Conservation (phyloP, 2,888 invertebrate genomes). For the Exocentrus adspersus region DNA sequence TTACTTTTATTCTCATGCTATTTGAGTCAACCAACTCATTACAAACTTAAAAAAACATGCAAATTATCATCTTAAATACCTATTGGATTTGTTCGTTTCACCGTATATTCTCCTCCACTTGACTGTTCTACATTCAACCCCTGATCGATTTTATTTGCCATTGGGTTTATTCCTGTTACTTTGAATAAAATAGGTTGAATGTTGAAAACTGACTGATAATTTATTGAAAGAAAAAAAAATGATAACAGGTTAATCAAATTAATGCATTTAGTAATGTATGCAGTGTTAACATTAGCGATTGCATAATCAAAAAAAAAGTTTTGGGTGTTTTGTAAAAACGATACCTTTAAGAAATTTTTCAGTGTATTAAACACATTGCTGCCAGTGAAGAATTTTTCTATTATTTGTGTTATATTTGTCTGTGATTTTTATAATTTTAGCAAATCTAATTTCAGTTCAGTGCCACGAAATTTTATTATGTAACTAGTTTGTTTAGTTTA, state of each 20-base stretch:
- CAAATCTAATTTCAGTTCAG: slow-evolving; percentile 43
- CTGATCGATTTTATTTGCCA: slow-evolving; percentile 13
- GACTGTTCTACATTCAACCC: slow-evolving; percentile 39
- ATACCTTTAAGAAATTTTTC: slow-evolving; percentile 37
- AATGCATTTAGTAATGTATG: slow-evolving; percentile 37
- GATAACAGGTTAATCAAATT: slow-evolving; percentile 36
- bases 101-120: slow-evolving; percentile 24
- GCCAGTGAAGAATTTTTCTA: slow-evolving; percentile 33
- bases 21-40: too few relatives aligned
- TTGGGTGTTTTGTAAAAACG: slow-evolving; percentile 40
- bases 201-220: slow-evolving; percentile 39
- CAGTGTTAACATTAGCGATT: slow-evolving; percentile 41
- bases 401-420: slow-evolving; percentile 38
- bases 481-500: slow-evolving; percentile 43
- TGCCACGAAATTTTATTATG: slow-evolving; percentile 46
- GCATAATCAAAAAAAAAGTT: slow-evolving; percentile 42
- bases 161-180: slow-evolving; percentile 14
- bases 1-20: too few relatives aligned
- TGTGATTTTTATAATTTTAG: slow-evolving; percentile 43
- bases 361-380: slow-evolving; percentile 40
- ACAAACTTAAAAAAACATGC: too few relatives aligned
- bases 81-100: too few relatives aligned
- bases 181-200: slow-evolving; percentile 42
- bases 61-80: too few relatives aligned
- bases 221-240: slow-evolving; percentile 26